A percentile compares a stretch with the other conserved stretches of the same genome.
Conservation (phyloP, 2,888 invertebrate genomes). For the Platynereis dumerilii region DNA sequence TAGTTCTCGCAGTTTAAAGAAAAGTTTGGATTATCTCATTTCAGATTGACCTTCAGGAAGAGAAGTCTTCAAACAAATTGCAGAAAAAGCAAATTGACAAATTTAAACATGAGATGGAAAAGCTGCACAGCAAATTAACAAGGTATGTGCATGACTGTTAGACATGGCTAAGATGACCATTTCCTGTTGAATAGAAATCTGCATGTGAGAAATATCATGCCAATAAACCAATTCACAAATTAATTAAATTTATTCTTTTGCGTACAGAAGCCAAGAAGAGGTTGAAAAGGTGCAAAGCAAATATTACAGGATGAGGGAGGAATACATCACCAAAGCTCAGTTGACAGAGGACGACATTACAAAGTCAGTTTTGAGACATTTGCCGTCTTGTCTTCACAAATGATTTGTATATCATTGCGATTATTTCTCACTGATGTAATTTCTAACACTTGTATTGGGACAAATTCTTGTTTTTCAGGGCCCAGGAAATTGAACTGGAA, state of each 20-base stretch:
- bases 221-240: too few relatives aligned
- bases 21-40: too few relatives aligned
- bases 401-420: too few relatives aligned
- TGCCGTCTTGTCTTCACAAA: too few relatives aligned
- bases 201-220: too few relatives aligned
- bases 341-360: conserved; percentile 53
- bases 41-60: conserved; percentile 55
- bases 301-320: conserved; percentile 22
- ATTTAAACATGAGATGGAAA: conserved; percentile 48
- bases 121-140: conserved; percentile 45
- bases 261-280: conserved; percentile 25
- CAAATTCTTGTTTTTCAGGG: conserved; percentile 42
- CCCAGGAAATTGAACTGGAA: conserved; percentile 52
- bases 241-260: neutral
- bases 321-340: conserved; percentile 36
- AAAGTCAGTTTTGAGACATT: conserved; percentile 35
- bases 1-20: too few relatives aligned
- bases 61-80: conserved; percentile 52
- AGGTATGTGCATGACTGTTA: too few relatives aligned
- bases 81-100: conserved; percentile 53
- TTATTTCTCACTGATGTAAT: too few relatives aligned
- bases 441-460: too few relatives aligned
- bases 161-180: too few relatives aligned
- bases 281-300: conserved; percentile 9
- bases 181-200: too few relatives aligned